These are phyloP conservation scores for Girardia tigrina DNA, from an alignment of 2,888 invertebrate species.

Conservation along the genomic window DNA sequence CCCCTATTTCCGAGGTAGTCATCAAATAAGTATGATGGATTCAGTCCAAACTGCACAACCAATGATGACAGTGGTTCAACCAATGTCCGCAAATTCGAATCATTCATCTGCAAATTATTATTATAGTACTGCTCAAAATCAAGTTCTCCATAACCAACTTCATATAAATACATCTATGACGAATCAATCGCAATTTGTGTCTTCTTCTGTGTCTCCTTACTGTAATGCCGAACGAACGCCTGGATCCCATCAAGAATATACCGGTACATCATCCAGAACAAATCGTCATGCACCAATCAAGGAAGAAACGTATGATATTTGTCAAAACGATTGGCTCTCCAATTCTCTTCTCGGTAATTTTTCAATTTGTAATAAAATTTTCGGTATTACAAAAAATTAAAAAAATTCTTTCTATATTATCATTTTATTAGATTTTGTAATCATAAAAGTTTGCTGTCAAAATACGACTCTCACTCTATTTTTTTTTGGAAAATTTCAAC, in stretches of 20 bases:
- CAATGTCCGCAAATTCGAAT: not conserved
- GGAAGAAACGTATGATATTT: not conserved
- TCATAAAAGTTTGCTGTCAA: too few relatives aligned
- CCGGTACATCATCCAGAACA: not conserved
- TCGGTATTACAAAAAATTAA: too few relatives aligned
- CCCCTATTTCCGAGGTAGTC: not conserved
- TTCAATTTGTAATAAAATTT: too few relatives aligned
- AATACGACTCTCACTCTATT: too few relatives aligned
- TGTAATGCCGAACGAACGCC: not conserved
- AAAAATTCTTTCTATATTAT: too few relatives aligned
- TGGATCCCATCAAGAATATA: not conserved
- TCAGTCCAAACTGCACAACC: not conserved
- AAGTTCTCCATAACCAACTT: conserved; percentile 1
- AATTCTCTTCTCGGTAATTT: not conserved
- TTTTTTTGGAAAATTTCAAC: too few relatives aligned
- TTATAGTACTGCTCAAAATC: not conserved
- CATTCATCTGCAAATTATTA: not conserved
- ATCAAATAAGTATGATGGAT: conserved; percentile 5
- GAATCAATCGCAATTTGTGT: conserved; percentile 9
- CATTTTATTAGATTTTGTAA: too few relatives aligned
- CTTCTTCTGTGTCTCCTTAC: not conserved
- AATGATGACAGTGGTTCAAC: conserved; percentile 8
- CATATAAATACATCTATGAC: conserved; percentile 4
- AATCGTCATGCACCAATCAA: not conserved
- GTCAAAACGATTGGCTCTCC: not conserved